Evolutionary conservation across 2,797 vertebrate genomes (phyloP), one percentile per base, ranked within the genome.

Genomic region (Phrynocephalus vlangalii): DNA sequence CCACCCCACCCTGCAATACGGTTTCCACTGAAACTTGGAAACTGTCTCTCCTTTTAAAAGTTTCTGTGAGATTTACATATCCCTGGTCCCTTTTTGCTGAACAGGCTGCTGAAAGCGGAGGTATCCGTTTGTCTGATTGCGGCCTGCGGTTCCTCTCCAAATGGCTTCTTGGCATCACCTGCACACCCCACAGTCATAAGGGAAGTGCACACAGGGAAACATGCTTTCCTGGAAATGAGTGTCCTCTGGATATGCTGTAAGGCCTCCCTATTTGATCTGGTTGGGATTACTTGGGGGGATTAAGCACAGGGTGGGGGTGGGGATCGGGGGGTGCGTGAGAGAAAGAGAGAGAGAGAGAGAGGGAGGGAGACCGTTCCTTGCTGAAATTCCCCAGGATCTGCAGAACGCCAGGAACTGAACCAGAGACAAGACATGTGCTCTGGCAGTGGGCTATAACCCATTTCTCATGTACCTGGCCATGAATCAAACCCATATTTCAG

Each of bases 21-120:
- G 30, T 15, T 50, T 92, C 89, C 86, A 93, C 84, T 94, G 85
- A 66, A 92, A 94, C 79, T 91, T 90, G 87, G 92, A 88, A 48
- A 92, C 91, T 26, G 52, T 84, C 91, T 68, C 86, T 91, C 11
- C 48, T 88, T 93, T 93, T 88, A 89, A 89, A 82, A 90, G 85
- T 22, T 3, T 33, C n/a, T 73, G 33, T 73, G 52, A 60, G 52
- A 72, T 44, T 26, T 44, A 67, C 30, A 11, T 48, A 86, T 86
- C 52, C 33, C 70, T 80, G 18, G n/a, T 56, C 9, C 4, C 28
- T 48, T 76, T 48, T 33, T 44, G 63, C 33, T 63, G 70, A 73
- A 73, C 20, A 73, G 30, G 56, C 18, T n/a, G 44, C n/a, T 71
- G 22, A 30, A 28, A 56, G 33, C 52, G 13, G 52, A 56, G 20